Evolutionary conservation across 2,797 vertebrate species (phyloP).

Genomic region (Sciurus vulgaris): DNA sequence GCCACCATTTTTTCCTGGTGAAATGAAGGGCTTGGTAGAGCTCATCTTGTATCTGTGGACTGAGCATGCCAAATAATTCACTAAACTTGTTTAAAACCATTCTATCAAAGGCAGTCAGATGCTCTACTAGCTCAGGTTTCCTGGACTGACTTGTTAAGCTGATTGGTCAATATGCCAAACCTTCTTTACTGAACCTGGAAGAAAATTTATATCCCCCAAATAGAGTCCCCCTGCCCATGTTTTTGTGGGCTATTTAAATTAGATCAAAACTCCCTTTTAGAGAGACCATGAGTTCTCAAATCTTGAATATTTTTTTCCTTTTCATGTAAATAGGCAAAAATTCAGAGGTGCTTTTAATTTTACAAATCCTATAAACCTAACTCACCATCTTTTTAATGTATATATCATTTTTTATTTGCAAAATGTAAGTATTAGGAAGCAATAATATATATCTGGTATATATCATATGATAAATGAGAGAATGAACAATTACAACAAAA

Average conservation of each 20-base stretch:
- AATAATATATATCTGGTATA: too few species aligned
- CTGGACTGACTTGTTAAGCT: neutral
- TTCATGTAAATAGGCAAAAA: neutral
- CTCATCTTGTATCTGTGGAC: neutral
- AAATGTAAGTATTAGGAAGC: too few species aligned
- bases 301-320: neutral
- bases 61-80: neutral
- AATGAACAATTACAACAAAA: too few species aligned
- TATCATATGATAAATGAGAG: too few species aligned
- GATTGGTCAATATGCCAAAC: neutral
- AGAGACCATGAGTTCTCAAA: neutral
- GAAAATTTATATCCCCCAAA: neutral
- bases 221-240: neutral
- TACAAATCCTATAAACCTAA: neutral
- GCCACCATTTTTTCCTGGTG: neutral
- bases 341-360: neutral
- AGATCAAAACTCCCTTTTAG: neutral
- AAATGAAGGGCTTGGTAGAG: neutral
- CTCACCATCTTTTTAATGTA: neutral
- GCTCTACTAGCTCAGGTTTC: neutral
- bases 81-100: neutral
- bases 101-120: neutral
- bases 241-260: neutral
- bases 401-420: too few species aligned
- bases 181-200: neutral